Evolutionary conservation across 2,797 vertebrate genomes (phyloP).

Genomic region (Fistularia commersonii): DNA sequence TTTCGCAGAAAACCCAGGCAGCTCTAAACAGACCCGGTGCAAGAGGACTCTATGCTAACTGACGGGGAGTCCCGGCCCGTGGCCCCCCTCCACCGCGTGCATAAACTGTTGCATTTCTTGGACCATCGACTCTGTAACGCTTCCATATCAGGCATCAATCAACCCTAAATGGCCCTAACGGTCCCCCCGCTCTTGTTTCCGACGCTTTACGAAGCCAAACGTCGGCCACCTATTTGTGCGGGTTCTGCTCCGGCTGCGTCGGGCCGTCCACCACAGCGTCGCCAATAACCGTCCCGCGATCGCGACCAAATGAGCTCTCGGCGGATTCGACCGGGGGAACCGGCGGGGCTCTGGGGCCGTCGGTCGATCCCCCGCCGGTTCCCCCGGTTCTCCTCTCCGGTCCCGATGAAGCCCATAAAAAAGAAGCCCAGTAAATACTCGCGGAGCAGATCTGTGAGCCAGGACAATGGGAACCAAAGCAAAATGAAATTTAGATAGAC

Average conservation of each 20-base stretch:
- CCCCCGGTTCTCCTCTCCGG: too few species aligned
- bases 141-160: conserved; percentile 29
- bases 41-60: too few species aligned
- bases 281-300: conserved; percentile 61
- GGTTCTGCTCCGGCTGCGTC: conserved; percentile 37
- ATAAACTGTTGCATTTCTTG: conserved; percentile 15
- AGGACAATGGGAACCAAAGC: conserved; percentile 5
- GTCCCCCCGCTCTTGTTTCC: conserved; percentile 29
- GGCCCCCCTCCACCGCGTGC: too few species aligned
- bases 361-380: too few species aligned
- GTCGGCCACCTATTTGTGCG: conserved; percentile 37
- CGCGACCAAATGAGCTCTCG: conserved; percentile 56
- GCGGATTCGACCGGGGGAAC: conserved; percentile 38
- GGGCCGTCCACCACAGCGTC: conserved; percentile 19
- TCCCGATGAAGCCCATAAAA: too few species aligned
- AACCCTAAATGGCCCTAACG: conserved; percentile 30
- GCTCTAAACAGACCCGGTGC: too few species aligned
- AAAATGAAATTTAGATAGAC: conserved; percentile 6
- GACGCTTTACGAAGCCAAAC: too few species aligned
- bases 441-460: conserved; percentile 7
- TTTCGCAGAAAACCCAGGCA: too few species aligned
- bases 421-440: conserved; percentile 18
- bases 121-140: conserved; percentile 30
- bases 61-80: too few species aligned
- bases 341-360: conserved; percentile 41